Percentiles rank a stretch among this genome's conserved stretches.
Evolutionary conservation across 2,797 vertebrate genomes (phyloP).

Genomic region (Gymnodraco acuticeps): DNA sequence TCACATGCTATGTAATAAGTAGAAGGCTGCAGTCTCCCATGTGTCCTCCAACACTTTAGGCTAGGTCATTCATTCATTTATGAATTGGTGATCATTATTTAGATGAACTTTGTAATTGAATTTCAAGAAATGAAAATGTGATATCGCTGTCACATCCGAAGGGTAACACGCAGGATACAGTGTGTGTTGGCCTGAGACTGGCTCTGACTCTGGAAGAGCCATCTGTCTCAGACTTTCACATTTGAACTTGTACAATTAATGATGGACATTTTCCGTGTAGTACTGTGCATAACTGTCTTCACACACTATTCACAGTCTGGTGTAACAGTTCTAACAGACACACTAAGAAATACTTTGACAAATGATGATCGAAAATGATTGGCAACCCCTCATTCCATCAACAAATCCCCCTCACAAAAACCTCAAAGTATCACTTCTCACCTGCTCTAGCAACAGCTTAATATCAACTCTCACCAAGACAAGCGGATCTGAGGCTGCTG

Average conservation of each 20-base stretch:
- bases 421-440: background rate
- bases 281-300: background rate
- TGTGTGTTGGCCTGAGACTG: background rate
- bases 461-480: background rate
- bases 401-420: background rate
- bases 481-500: background rate
- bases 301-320: background rate
- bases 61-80: conserved; percentile 29
- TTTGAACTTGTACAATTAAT: background rate
- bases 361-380: background rate
- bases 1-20: conserved; percentile 8
- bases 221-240: background rate
- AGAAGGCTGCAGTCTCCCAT: background rate
- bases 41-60: conserved; percentile 13
- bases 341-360: background rate
- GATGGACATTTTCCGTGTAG: background rate
- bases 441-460: too few relatives aligned
- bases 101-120: conserved; percentile 7
- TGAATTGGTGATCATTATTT: conserved; percentile 17
- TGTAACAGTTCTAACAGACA: background rate
- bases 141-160: conserved; percentile 7
- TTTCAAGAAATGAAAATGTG: conserved; percentile 17
- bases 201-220: background rate
- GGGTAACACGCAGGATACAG: conserved; percentile 12
- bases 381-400: background rate